Base-by-base conservation (phyloP, 30 jellyfish, hydroid and myxozoan species). In the Hydractinia echinata region DNA sequence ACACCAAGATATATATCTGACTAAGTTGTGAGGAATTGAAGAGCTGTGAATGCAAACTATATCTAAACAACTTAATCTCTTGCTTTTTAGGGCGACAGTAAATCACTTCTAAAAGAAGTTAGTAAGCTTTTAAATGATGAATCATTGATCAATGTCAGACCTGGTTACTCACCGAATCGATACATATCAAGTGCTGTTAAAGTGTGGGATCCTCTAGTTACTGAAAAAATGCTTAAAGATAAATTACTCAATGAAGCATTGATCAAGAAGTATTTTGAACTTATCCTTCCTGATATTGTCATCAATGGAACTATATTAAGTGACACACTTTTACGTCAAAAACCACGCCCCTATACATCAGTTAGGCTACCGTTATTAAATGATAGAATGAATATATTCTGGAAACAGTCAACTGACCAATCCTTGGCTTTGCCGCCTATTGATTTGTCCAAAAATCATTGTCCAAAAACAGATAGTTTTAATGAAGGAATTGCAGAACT, bases 91-190 rank as follows among this genome's bases (percentile, higher is more conserved):
- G 89, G 83, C 30, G 77, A 86, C 72, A 56, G 82, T 19, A 68
- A 50, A 11, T 51, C 39, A 13, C 19, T 80, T 55, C 48, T 85
- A 61, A 18, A 64, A 54, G 67, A 72, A 21, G 79, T 39, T 72
- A 87, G 74, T 51, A 21, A 70, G 15, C 81, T 78, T 15, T 18
- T 88, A 51, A 72, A 82, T 20, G 96, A 88, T 64, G 97, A 90
- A 44, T 49, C 86, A 4, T 48, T 90, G n/a, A 61, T 90, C 10
- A 51, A 91, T n/a, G 87, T 90, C 54, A 79, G 97, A 8, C 97
- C 97, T 20, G 97, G 97, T 3, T 90, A 71, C 58, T 90, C 97
- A 6, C 97, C 97, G 8, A 77, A 76, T 56, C 85, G 97, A 14
- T 90, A 90, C 79, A 55, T 90, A 30, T 94, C 95, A 48, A 90